Evolutionary conservation across 2,888 invertebrate species (phyloP), one percentile per base, ranked within the genome.

Genomic region (Gibbula magus): DNA sequence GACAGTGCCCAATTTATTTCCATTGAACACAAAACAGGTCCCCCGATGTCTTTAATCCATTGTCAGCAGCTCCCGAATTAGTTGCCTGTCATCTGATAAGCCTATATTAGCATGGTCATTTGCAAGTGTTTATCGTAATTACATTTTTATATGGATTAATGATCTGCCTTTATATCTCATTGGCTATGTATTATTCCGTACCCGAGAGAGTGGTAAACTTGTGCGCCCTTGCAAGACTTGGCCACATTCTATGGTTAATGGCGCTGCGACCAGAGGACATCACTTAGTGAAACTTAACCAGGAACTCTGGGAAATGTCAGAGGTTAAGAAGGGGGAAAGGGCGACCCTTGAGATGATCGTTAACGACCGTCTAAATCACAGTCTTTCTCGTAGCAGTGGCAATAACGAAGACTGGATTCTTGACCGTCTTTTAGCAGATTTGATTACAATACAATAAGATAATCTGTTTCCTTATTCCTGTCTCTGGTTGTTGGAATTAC

Each of bases 61-160:
- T 70, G 35, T 20, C 32, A 32, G 20, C 45, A 35, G 29, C 39
- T 18, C 20, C 70, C 70, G 70, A 70, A 35, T 29, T 39, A 20
- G 32, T 35, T 35, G n/a, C 70, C 4, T 32, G 20, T 35, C 39
- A 35, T 70, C 35, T 35, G 70, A 70, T 70, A 70, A 35, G 29
- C 70, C 35, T 20, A 20, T 70, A 70, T 70, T 70, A 70, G 70
- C 70, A 70, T 70, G 70, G 20, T 70, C 70, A 70, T 70, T 70
- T 70, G 20, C 32, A 39, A 32, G 70, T 70, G 70, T 70, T 70
- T 70, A 70, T 35, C 70, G 35, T 70, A 70, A 70, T 70, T 35
- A 70, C 70, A 39, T 70, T 70, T 70, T 70, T 70, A 70, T 70
- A 35, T 32, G 35, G 70, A 70, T 70, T 70, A 70, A 70, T 70